A percentile compares a stretch with the other conserved stretches of the same genome.
Evolutionary conservation across 2,797 vertebrate genomes (phyloP).

Genomic region (Sebastes reedi): DNA sequence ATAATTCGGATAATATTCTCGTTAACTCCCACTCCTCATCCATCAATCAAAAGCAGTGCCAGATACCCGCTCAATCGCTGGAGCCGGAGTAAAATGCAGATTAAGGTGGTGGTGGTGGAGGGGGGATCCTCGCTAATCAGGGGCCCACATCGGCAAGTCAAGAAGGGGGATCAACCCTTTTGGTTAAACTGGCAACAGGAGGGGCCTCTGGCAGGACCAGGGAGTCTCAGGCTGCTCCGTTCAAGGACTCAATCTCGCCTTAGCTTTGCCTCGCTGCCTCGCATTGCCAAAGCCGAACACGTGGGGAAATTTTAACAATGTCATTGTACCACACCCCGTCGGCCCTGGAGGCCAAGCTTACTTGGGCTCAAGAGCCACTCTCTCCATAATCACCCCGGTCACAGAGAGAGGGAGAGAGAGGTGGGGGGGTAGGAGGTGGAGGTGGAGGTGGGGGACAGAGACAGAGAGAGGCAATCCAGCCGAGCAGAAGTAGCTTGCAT

Average conservation of each 20-base stretch:
- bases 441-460: slow-evolving; percentile 44
- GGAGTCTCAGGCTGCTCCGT: slow-evolving; percentile 17
- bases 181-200: slow-evolving; percentile 7
- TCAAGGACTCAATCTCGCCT: slow-evolving; percentile 34
- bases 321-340: slow-evolving; percentile 52
- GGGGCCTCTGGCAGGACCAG: slow-evolving; percentile 13
- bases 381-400: slow-evolving; percentile 63
- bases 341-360: slow-evolving; percentile 63
- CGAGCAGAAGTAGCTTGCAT: slow-evolving; percentile 47
- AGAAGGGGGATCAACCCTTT: slow-evolving; percentile 54
- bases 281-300: slow-evolving; percentile 42
- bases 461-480: slow-evolving; percentile 45
- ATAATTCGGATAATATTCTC: slow-evolving; percentile 76
- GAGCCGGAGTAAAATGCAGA: slow-evolving; percentile 61
- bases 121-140: slow-evolving; percentile 49
- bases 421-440: slow-evolving; percentile 10
- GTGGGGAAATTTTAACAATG: slow-evolving; percentile 62
- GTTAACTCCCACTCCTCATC: slow-evolving; percentile 67
- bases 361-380: slow-evolving; percentile 65
- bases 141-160: slow-evolving; percentile 34
- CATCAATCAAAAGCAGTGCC: slow-evolving; percentile 72
- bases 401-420: slow-evolving; percentile 12
- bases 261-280: slow-evolving; percentile 35
- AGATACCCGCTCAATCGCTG: slow-evolving; percentile 50
- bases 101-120: slow-evolving; percentile 19